Conservation (phyloP, 2,888 invertebrate genomes). For the Drosophila mercatorum region DNA sequence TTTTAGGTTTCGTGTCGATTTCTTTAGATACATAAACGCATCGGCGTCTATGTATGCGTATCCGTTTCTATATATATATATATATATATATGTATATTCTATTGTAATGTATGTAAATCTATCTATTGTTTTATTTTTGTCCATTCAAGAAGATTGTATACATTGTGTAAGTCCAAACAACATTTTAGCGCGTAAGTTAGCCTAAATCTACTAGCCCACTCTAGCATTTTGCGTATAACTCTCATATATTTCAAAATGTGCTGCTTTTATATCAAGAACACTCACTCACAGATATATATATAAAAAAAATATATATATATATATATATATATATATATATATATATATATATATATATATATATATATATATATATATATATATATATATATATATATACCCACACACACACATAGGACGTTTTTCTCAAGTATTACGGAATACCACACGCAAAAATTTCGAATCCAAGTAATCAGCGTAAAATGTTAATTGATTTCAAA, state of each 20-base stretch:
- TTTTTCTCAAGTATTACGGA: conserved; percentile 68
- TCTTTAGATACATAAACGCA: conserved; percentile 36
- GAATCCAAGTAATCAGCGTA: conserved; percentile 39
- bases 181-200: conserved; percentile 66
- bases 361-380: no score
- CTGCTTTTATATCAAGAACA: conserved; percentile 66
- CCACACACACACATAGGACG: conserved; percentile 29
- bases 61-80: conserved; percentile 21
- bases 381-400: no score
- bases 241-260: conserved; percentile 55
- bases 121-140: conserved; percentile 47
- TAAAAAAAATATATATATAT: no score
- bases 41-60: conserved; percentile 5
- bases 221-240: conserved; percentile 56
- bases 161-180: conserved; percentile 59
- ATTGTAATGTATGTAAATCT: conserved; percentile 24
- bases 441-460: conserved; percentile 50
- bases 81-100: conserved; percentile 1
- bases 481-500: conserved; percentile 50
- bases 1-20: conserved; percentile 61
- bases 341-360: no score
- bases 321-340: no score
- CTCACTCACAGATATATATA: conserved; percentile 14
- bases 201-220: conserved; percentile 69
- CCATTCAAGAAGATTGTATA: conserved; percentile 64